Evolutionary conservation across 2,113 vertebrate genomes (phyloP), one percentile per base, ranked within the genome.

Genomic region (Hemichromis elongatus): DNA sequence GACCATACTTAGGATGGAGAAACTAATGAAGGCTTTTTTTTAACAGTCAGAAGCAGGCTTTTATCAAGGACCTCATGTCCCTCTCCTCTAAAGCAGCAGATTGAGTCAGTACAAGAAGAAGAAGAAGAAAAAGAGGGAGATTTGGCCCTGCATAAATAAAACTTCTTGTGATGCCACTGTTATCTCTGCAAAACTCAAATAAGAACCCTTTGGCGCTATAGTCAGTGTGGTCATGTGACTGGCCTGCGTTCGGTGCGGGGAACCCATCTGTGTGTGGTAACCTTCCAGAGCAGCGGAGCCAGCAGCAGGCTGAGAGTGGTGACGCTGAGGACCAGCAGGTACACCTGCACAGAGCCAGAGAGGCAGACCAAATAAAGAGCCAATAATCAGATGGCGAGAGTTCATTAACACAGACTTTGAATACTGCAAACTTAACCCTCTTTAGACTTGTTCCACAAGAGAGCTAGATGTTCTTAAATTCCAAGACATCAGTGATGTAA

Each of bases 291-390:
- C 63, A 96, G 96, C 0, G 98, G 99, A 6, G 99, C 98, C 80
- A 99, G 96, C 28, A 99, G 89, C 86, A 99, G 96, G 93, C 98
- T 99, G 63, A 99, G 96, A 2, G 98, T 99, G 52, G 98, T 98
- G 84, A 98, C 98, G n/a, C 98, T 99, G 88, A 99, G 95, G 82
- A 98, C 97, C 83, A 99, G 97, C 86, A 99, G 97, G 92, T 99
- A 99, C 77, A 99, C 98, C 98, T 99, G 93, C 56, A 81, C 9
- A 86, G 19, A 79, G 30, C 79, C 56, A 79, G 6, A 82, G 19
- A 86, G 8, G 52, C 2, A 54, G 6, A 68, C 5, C 14, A 37
- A 28, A 80, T 75, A 75, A 75, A n/a, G 70, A 52, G 19, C 70
- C 45, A 30, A n/a, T 75, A 30, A 75, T 75, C 45, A n/a, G 6